These are phyloP conservation scores for Serranus cabrilla DNA, from an alignment of 2,797 vertebrate species.

Conservation along the genomic window DNA sequence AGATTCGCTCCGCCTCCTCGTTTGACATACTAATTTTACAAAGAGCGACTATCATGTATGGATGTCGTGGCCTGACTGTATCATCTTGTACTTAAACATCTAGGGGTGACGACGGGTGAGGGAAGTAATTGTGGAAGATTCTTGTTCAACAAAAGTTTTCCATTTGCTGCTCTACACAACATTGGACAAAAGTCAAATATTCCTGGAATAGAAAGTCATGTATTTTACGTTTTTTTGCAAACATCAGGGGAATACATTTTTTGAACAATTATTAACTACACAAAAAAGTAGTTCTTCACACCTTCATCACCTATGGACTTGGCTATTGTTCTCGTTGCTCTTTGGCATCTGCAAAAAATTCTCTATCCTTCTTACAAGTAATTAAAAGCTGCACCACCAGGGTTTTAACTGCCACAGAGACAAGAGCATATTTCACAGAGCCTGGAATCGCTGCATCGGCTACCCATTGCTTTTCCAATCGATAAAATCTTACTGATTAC, in stretches of 20 bases:
- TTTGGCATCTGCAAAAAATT: not conserved
- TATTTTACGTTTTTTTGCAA: constrained; percentile 1
- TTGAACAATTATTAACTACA: not conserved
- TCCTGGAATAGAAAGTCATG: not conserved
- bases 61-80: not conserved
- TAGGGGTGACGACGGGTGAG: not conserved
- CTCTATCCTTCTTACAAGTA: not conserved
- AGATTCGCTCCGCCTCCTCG: constrained; percentile 15
- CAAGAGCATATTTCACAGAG: not conserved
- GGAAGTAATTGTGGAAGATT: constrained; percentile 12
- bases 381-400: not conserved
- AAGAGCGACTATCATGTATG: not conserved
- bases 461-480: not conserved
- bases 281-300: not conserved
- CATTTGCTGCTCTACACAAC: constrained; percentile 15
- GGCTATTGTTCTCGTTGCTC: not conserved
- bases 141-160: constrained; percentile 11
- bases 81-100: not conserved
- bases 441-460: not conserved
- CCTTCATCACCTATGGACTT: not conserved
- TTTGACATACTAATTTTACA: constrained; percentile 25
- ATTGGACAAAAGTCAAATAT: not conserved
- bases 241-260: not conserved
- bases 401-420: not conserved
- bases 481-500: constrained; percentile 1